Evolutionary conservation across 2,888 invertebrate species (phyloP).

Genomic region (Emmelina monodactyla): DNA sequence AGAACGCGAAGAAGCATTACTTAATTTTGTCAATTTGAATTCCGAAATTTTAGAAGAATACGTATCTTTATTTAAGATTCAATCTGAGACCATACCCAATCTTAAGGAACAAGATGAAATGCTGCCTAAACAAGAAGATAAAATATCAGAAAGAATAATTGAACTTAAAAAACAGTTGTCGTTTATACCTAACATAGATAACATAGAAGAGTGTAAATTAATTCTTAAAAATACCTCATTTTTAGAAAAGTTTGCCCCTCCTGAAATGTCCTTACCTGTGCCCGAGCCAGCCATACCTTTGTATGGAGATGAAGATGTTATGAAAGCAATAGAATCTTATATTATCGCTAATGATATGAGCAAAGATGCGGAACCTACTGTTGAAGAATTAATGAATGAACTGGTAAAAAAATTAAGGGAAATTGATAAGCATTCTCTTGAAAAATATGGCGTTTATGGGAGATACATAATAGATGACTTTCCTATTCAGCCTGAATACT

Average conservation of each 20-base stretch:
- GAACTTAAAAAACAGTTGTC: constrained; percentile 20
- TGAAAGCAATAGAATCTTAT: constrained; percentile 34
- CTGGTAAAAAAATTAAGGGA: constrained; percentile 34
- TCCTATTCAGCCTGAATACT: constrained; percentile 51
- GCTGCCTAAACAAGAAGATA: too few species aligned
- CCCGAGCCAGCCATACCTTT: constrained; percentile 37
- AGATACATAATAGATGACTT: constrained; percentile 71
- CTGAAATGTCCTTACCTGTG: constrained; percentile 23
- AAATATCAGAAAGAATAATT: constrained; percentile 21
- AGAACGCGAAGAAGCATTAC: constrained; percentile 32
- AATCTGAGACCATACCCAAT: too few species aligned
- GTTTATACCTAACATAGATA: constrained; percentile 34
- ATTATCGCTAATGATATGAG: constrained; percentile 42
- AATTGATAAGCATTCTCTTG: constrained; percentile 33
- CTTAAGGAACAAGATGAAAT: too few species aligned
- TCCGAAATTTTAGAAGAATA: constrained; percentile 34
- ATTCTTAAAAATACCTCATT: constrained; percentile 21
- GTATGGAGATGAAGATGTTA: constrained; percentile 53
- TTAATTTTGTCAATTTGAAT: too few species aligned
- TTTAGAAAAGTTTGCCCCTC: constrained; percentile 39
- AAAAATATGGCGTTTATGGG: constrained; percentile 35
- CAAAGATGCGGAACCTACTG: constrained; percentile 42
- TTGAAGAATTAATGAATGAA: constrained; percentile 47
- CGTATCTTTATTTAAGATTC: too few species aligned
- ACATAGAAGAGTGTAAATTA: constrained; percentile 27